A percentile compares a stretch with the other conserved stretches of the same genome.
phyloP scores from a whole-genome alignment of 2,888 invertebrate species.

The Acrobasis suavella region DNA sequence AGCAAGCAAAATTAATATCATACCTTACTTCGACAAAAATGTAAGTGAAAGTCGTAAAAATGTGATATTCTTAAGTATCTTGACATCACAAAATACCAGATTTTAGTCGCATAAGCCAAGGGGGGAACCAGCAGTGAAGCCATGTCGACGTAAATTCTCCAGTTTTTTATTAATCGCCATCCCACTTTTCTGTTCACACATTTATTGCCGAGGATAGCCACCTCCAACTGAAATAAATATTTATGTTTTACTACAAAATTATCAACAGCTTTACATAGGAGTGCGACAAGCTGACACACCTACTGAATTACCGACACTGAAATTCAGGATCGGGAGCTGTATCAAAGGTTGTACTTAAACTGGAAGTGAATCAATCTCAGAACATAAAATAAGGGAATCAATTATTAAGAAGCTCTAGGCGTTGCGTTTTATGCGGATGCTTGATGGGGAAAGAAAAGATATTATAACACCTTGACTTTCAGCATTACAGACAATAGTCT shows the following conservation, averaged over 20 bases:
- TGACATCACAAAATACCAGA: conserved; percentile 45
- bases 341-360: too few species aligned
- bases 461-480: too few species aligned
- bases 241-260: neutral
- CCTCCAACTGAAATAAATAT: conserved; percentile 44
- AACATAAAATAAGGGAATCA: too few species aligned
- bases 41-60: conserved; percentile 47
- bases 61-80: conserved; percentile 50
- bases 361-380: too few species aligned
- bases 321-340: too few species aligned
- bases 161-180: conserved; percentile 43
- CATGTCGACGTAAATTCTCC: conserved; percentile 48
- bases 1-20: neutral
- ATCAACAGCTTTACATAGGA: neutral
- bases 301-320: too few species aligned
- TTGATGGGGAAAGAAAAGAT: too few species aligned
- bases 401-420: too few species aligned
- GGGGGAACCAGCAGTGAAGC: conserved; percentile 49
- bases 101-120: conserved; percentile 34
- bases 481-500: too few species aligned
- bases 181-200: conserved; percentile 42
- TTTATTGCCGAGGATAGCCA: conserved; percentile 41
- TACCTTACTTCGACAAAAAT: conserved; percentile 59
- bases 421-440: too few species aligned
- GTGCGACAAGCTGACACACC: too few species aligned